Conservation (phyloP, 1,140 invertebrate genomes). For the Capitella teleta region DNA sequence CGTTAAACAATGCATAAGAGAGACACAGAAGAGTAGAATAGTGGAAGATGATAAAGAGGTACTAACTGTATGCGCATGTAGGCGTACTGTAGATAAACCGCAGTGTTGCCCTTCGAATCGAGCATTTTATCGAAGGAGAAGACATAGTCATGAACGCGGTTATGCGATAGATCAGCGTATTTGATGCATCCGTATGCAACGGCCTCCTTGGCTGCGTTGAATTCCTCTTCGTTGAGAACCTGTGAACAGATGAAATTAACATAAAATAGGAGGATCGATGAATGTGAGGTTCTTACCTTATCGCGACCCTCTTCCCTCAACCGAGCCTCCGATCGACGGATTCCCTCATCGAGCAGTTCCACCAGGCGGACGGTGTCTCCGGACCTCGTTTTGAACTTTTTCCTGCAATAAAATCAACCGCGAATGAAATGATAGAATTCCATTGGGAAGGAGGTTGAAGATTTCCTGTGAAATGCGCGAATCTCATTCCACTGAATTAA, state of each 20-base stretch:
- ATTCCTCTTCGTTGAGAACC: slow-evolving; percentile 69
- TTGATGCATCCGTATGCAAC: slow-evolving; percentile 98
- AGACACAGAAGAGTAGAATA: too few relatives aligned
- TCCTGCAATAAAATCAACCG: slow-evolving; percentile 37
- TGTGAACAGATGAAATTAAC: slow-evolving; percentile 25
- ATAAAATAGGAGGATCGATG: too few relatives aligned
- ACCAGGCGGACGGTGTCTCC: slow-evolving; percentile 85
- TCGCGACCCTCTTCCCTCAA: slow-evolving; percentile 83
- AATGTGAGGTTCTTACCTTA: slow-evolving; percentile 43
- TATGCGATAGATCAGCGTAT: slow-evolving; percentile 92
- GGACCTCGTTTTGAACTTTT: slow-evolving; percentile 98
- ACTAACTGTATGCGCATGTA: slow-evolving; percentile 67
- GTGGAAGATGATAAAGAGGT: not conserved
- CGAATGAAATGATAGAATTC: not conserved
- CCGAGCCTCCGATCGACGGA: slow-evolving; percentile 72
- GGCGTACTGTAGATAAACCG: slow-evolving; percentile 93
- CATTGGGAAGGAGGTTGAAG: not conserved
- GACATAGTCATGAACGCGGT: slow-evolving; percentile 86
- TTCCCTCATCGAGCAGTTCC: slow-evolving; percentile 88
- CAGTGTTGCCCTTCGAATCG: slow-evolving; percentile 97
- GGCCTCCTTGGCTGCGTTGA: slow-evolving; percentile 72
- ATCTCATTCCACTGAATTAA: too few relatives aligned
- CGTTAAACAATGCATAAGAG: too few relatives aligned
- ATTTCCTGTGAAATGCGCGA: not conserved
- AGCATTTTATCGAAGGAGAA: slow-evolving; percentile 99